Evolutionary conservation across 2,888 invertebrate genomes (phyloP), one percentile per base, ranked within the genome.

Genomic region (Panzeria rudis): DNA sequence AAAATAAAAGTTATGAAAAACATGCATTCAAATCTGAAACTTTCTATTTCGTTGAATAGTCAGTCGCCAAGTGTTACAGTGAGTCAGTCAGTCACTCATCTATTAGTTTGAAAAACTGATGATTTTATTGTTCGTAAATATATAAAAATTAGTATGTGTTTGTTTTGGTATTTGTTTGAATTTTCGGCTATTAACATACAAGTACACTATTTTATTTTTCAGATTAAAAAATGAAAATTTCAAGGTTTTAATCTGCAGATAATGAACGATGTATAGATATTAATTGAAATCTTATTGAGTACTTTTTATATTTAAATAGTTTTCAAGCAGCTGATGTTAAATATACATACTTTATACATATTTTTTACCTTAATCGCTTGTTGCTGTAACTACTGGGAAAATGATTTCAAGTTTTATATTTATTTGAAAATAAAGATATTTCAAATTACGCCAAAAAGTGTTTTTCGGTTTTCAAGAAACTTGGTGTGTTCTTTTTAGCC

Each of bases 1-100:
- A 82, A 76, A 75, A 68, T 32, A 77, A 77, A 72, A 83, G 64
- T 83, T 69, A 66, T 68, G 68, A 64, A 83, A 83, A 79, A 69
- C 78, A 52, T 64, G 62, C 69, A 69, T 56, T 41, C 25, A 64
- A 64, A 71, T 29, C 3, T 23, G 17, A 52, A 82, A 82, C 85
- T 85, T 85, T 85, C 85, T 82, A 78, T 82, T 85, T 85, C 85
- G 75, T 82, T 85, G 35, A 50, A 32, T 44, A 66, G 29, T 47
- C 66, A 56, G 20, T 54, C 72, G 25, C 25, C 25, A 25, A 64
- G 52, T 23, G 8, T 13, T 38, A 11, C 7, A 76, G 23, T 59
- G 13, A 62, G 25, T 62, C 41, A 54, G 25, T 62, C 41, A 54
- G 35, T 72, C 20, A 29, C 29, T 62, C 41, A 25, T 32, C 17